Base-by-base conservation (phyloP, 2,113 vertebrate species). In the Laticauda colubrina region DNA sequence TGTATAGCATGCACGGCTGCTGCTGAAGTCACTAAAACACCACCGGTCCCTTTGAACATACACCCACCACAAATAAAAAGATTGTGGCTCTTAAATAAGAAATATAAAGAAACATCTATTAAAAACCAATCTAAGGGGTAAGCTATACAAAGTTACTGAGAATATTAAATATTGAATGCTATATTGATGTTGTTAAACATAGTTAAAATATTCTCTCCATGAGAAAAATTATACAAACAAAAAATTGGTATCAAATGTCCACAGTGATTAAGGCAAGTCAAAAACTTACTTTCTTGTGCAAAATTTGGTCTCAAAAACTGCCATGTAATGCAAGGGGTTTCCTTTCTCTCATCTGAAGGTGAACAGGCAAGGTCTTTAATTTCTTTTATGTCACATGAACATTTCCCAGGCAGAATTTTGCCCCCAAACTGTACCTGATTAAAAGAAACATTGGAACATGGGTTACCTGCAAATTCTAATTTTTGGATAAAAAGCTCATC, bases 241-340 rank as follows among this genome's bases (percentile, higher is more conserved):
- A 48, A 29, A 29, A 87, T 29, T 87, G 86, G 7, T n/a, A 43
- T 18, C 86, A 53, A 14, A 53, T 57, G 21, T 54, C 57, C 56
- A 59, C 61, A 91, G 90, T 23, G 34, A 89, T 7, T 29, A 89
- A 89, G 6, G 0, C 15, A 81, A 89, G 34, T 23, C 29, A 12
- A 94, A 92, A 55, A 97, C 94, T 97, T 53, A 97, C 95, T 91
- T 51, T 95, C 94, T 94, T 95, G 75, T 88, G 88, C 24, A 93
- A 91, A 88, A n/a, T 11, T 89, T 88, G 24, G 75, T 85, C 93
- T 94, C 88, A 91, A 94, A 91, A 91, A 64, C 90, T 96, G 96
- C 96, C 95, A 97, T 48, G 75, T 92, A 81, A 95, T 81, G 87
- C 89, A 89, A 91, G 11, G 81, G 51, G 29, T 95, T 92, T 96